phyloP scores from a whole-genome alignment of 2,888 invertebrate genomes.

The Epirrita christyi region DNA sequence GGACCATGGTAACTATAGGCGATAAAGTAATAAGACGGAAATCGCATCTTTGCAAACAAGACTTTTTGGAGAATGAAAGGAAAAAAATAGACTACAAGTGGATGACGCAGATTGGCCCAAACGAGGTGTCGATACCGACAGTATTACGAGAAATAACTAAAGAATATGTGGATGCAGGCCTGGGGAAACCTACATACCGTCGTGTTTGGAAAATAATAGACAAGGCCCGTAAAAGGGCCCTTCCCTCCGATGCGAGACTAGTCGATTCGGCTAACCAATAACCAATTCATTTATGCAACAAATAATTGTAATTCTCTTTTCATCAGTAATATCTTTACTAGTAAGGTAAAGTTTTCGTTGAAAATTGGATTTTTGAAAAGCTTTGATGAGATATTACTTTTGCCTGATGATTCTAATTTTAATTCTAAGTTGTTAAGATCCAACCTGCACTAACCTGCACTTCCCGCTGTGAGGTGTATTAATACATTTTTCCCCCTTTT shows the following conservation, averaged over 20 bases:
- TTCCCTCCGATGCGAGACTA: not conserved
- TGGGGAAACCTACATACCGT: not conserved
- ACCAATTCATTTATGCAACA: too few relatives aligned
- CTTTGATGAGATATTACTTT: too few relatives aligned
- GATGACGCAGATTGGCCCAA: not conserved
- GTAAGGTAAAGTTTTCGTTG: not conserved
- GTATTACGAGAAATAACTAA: not conserved
- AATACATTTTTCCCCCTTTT: too few relatives aligned
- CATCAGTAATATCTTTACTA: not conserved
- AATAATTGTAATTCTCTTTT: not conserved
- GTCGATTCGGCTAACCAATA: not conserved
- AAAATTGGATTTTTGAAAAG: not conserved
- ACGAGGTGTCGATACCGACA: not conserved
- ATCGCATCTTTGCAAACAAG: not conserved
- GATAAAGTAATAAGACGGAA: not conserved
- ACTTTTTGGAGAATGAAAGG: not conserved
- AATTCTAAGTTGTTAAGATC: too few relatives aligned
- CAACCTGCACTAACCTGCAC: too few relatives aligned
- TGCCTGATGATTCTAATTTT: too few relatives aligned
- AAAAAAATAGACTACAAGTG: conserved; percentile 6
- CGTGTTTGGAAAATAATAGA: conserved; percentile 1
- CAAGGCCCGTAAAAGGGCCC: not conserved
- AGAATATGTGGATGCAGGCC: conserved; percentile 1
- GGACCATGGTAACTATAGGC: not conserved
- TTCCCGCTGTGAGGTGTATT: too few relatives aligned